phyloP scores from a whole-genome alignment of 2,113 vertebrate genomes.

The Hiodon alosoides region DNA sequence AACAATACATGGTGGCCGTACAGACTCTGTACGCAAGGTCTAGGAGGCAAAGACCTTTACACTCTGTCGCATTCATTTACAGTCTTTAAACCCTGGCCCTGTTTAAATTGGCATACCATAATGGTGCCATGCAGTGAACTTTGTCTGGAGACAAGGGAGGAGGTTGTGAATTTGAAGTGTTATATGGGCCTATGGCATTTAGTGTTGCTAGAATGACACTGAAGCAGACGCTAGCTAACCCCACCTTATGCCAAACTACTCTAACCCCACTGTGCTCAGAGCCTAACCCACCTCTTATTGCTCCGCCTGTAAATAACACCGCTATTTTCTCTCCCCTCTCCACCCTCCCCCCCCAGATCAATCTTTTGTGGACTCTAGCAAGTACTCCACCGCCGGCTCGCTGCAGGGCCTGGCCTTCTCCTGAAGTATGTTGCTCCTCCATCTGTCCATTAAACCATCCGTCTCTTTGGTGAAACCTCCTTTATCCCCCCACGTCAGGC shows the following conservation, averaged over 20 bases:
- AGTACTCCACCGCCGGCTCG: slow-evolving; percentile 84
- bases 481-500: slow-evolving; percentile 18
- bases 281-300: slow-evolving; percentile 7
- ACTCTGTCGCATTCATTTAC: background rate
- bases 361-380: slow-evolving; percentile 90
- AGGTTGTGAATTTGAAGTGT: background rate
- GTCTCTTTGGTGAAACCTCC: slow-evolving; percentile 31
- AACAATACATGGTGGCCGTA: too few species aligned
- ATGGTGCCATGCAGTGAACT: background rate
- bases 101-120: background rate
- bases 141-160: background rate
- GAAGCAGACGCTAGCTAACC: background rate
- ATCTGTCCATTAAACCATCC: slow-evolving; percentile 38
- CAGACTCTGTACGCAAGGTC: too few species aligned
- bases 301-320: slow-evolving; percentile 24
- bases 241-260: background rate
- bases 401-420: slow-evolving; percentile 87
- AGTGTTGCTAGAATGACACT: background rate
- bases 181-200: background rate
- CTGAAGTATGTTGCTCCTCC: slow-evolving; percentile 81
- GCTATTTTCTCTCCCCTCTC: slow-evolving; percentile 56
- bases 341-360: slow-evolving; percentile 70
- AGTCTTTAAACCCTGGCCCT: too few species aligned
- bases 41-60: too few species aligned
- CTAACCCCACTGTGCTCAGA: slow-evolving; percentile 1